Base-by-base conservation (phyloP, 2,797 vertebrate genomes). In the Catamblyrhynchus diadema region DNA sequence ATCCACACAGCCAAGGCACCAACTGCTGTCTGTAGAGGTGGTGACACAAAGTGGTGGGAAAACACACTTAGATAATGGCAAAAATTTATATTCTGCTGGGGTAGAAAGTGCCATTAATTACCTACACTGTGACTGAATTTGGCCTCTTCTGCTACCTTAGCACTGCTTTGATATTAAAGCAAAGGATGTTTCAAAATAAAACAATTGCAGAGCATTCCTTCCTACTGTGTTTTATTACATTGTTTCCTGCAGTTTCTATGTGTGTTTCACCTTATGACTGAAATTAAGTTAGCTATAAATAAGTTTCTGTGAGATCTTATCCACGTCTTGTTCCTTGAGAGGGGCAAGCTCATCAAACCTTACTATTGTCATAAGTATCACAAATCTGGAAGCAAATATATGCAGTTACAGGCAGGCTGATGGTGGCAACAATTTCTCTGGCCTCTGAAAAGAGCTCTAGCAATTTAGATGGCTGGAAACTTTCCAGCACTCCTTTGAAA, bases 21-120 rank as follows among this genome's bases (percentile, higher is more conserved):
- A 3, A 4, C 12, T 28, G 5, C 33, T 27, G 3, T 18, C 44
- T 16, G 5, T 33, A 74, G 27, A 62, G 14, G 35, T 37, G 41
- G 30, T 48, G 14, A 20, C 33, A 39, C 19, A 16, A 5, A 13
- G 18, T 0, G 0, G 16, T 27, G 10, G 5, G 20, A 81, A 67
- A 79, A 4, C 32, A 61, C 53, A 70, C 18, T 35, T 35, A 82
- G 35, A 54, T 50, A 70, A 82, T 45, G 20, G 9, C 32, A 66
- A 42, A 47, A 20, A 48, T 54, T 84, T 28, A 11, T 65, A 75
- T 62, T 72, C 35, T 73, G 25, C 23, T 62, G n/a, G 9, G 32
- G 21, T 37, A 59, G 48, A 80, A 81, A 77, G 24, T 72, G 30
- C 15, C n/a, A 2, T 35, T 59, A 39, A 47, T 37, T n/a, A 70